Evolutionary conservation across 2,113 vertebrate genomes (phyloP), one percentile per base, ranked within the genome.

Genomic region (Eudyptes chrysolophus): DNA sequence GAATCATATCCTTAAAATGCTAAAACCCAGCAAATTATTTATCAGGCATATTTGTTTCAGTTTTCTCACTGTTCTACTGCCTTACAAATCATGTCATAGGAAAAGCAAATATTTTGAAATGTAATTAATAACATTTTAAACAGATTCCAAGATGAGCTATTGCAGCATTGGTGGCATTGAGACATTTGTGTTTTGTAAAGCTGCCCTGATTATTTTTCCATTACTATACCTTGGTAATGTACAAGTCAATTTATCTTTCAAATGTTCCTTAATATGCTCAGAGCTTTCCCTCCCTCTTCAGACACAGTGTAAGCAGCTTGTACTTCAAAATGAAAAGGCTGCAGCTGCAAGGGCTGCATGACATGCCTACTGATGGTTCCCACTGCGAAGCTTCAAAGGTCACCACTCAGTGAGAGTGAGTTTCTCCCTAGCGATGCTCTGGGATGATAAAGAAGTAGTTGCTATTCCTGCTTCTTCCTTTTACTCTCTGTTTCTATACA

Each of bases 331-430:
- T 44, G 16, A 42, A 86, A 76, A 34, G 11, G 15, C 34, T 71
- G 40, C 3, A 1, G 30, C 10, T 0, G 2, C 18, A 10, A 10
- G 17, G 25, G 24, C 10, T 58, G 17, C 48, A 11, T 30, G 36
- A 48, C 30, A 11, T 57, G 49, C 36, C 46, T 78, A 4, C 44
- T 32, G 54, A 54, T 2, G 2, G 21, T 65, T 90, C 46, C 40
- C 3, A 17, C 27, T 34, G 14, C 1, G 3, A n/a, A 80, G 17
- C 48, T 75, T 76, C 20, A 75, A 57, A 36, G 34, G 14, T 84
- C 61, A 42, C 16, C 18, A 38, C 48, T 80, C 44, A 16, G 18
- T 65, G 44, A 78, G 13, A 76, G 6, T 52, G 61, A 78, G 18
- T 48, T 1, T 3, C n/a, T 71, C 32, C 29, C 29, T 64, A 2